Base-by-base conservation (phyloP, 2,113 vertebrate species). In the Himantopus leucocephalus region DNA sequence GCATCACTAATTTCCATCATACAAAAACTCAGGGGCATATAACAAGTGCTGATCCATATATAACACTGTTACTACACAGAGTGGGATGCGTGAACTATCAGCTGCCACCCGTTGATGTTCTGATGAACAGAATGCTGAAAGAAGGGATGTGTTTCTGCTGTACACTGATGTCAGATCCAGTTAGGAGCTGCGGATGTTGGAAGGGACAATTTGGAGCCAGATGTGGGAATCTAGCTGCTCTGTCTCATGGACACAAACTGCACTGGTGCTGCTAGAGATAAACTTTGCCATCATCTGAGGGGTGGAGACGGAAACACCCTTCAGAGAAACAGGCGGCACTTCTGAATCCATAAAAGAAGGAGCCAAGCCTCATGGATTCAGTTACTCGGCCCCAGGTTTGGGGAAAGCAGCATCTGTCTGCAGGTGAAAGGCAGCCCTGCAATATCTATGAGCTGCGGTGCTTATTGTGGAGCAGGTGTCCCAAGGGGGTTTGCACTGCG, bases 121-220 rank as follows among this genome's bases (percentile, higher is more conserved):
- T 21, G 26, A 53, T 37, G 8, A 4, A 47, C 19, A 18, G 29
- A 58, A 30, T 13, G 10, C 30, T 53, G 53, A 37, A 63, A 68
- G 48, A 12, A 72, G 21, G 16, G 52, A 17, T 22, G 11, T 41
- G 3, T 41, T 53, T 60, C 35, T 76, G 67, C 50, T 45, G 15
- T 22, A 34, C 0, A 0, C 2, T 6, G 1, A 26, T 37, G 20
- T 9, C 41, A 71, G 56, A 27, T 18, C 32, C 37, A 55, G 23
- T 6, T 35, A 7, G 17, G 32, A 78, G 41, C 32, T 90, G 27
- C 73, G 81, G 34, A 20, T 66, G 19, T 56, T n/a, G 37, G 12
- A 59, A 85, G 59, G 50, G 20, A 43, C 32, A 55, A 2, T 78
- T 58, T 55, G 55, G 56, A 67, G 27, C 8, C 37, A 59, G 62